Evolutionary conservation across 2,113 vertebrate species (phyloP), one percentile per base, ranked within the genome.

Genomic region (Ptychochromis oligacanthus): DNA sequence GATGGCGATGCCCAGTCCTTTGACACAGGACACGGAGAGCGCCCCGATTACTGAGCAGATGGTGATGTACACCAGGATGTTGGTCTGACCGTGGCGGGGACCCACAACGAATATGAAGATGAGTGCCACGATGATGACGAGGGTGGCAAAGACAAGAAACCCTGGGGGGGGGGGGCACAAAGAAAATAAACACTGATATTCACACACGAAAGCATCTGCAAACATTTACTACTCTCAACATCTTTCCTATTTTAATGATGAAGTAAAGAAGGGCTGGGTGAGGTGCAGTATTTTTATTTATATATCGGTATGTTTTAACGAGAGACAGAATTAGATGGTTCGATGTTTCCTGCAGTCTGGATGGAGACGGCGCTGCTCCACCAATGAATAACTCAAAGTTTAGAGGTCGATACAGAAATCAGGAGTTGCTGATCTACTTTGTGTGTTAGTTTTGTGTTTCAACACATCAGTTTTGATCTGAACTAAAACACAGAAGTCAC

Each of bases 21-120:
- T 99, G 9, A 99, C 98, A 11, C 98, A 99, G 87, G 98, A 99
- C 60, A 99, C 98, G 0, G 98, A 99, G 11, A 99, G 94, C 0
- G 98, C 97, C 64, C 98, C 98, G 5, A 99, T 99, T 2, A 99
- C 97, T 0, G 98, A 99, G 94, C 98, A 99, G 93, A 99, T 99
- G 2, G 97, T 97, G 93, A 99, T 98, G 94, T 99, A 99, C 74
- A 99, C 98, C 0, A 99, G 96, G 86, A 99, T 98, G 92, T 99
- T 99, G 83, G 95, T 97, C 92, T 99, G 98, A 74, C 98, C 98
- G 1, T 98, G 97, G 43, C 97, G 97, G 43, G 98, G 98, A 46
- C 96, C 97, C 88, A 99, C 96, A 28, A 98, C 95, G 34, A 97
- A 97, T 76, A 99, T 99, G 8, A 99, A 93, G 80, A 99, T 97